phyloP scores from a whole-genome alignment of 2,888 invertebrate species.

The Yponomeuta plumbellus region DNA sequence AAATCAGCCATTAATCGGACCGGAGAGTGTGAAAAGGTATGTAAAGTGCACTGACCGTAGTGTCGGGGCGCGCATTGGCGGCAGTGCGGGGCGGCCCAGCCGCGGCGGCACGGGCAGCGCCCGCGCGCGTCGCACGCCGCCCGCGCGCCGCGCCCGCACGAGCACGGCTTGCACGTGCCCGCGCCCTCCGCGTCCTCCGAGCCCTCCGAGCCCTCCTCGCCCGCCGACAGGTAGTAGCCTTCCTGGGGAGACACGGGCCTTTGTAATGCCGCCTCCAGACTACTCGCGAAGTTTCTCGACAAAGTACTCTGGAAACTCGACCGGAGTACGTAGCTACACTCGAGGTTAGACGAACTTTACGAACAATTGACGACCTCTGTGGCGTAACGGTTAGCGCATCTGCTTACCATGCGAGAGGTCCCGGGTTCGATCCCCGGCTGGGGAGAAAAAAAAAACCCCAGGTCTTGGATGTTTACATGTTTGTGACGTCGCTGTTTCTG shows the following conservation, averaged over 20 bases:
- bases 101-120: constrained; percentile 85
- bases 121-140: constrained; percentile 82
- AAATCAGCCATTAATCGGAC: too few relatives aligned
- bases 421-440: too few relatives aligned
- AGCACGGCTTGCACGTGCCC: constrained; percentile 81
- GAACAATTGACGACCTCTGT: too few relatives aligned
- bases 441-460: too few relatives aligned
- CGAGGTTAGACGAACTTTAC: too few relatives aligned
- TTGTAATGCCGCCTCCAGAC: background rate
- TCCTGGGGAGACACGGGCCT: constrained; percentile 37
- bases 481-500: too few relatives aligned
- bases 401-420: too few relatives aligned
- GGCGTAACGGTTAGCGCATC: too few relatives aligned
- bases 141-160: constrained; percentile 85
- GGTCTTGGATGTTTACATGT: too few relatives aligned
- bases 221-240: constrained; percentile 48
- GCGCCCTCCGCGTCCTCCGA: constrained; percentile 79
- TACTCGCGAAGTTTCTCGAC: too few relatives aligned
- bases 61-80: constrained; percentile 75
- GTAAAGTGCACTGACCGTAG: constrained; percentile 38
- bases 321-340: too few relatives aligned
- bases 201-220: constrained; percentile 42
- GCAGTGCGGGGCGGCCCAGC: constrained; percentile 84
- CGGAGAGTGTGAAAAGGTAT: background rate
- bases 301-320: too few relatives aligned